Base-by-base conservation (phyloP, 2,113 vertebrate genomes). In the Sphaerodactylus townsendi region DNA sequence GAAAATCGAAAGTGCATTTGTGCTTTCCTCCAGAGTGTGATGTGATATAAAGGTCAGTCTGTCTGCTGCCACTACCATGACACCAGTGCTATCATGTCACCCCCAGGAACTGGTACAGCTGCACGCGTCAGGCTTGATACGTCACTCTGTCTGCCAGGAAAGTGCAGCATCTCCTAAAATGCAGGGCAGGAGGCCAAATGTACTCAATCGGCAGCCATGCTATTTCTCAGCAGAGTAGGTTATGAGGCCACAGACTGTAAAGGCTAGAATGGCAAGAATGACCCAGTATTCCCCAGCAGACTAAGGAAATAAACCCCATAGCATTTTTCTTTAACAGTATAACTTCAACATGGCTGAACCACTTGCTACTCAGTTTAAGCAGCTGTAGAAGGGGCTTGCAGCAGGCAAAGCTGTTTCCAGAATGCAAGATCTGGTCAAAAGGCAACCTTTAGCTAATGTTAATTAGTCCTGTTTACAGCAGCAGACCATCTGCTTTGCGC, bases 101-200 rank as follows among this genome's bases (percentile, higher is more conserved):
- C 88, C 89, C 44, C 82, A 87, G 90, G 90, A 93, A 68, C 86
- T n/a, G 59, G 78, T 92, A 90, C 80, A 91, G 89, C 87, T 86
- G 13, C 1, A 91, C 89, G 86, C 44, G 59, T 86, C 92, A 85
- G 90, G 90, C 86, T 82, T 2, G 13, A 80, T n/a, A 91, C 76
- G 13, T 92, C 95, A 95, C 87, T 87, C 86, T 84, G 90, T 79
- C 82, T 85, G 33, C 71, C 85, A 90, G 95, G 23, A 87, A 90
- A 95, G 90, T 11, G 82, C 86, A 90, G 88, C 91, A 2, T 0
- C 87, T 77, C 90, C 91, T 79, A 81, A 89, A 91, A 86, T 82
- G 7, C 81, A 92, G 91, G 92, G 94, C 95, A 93, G 0, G 2
- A 85, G 88, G 90, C 94, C 95, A 95, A 89, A 79, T 86, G 3